Evolutionary conservation across 53 echinoderm and acorn worm species (phyloP).

Genomic region (Zoroaster sp.): DNA sequence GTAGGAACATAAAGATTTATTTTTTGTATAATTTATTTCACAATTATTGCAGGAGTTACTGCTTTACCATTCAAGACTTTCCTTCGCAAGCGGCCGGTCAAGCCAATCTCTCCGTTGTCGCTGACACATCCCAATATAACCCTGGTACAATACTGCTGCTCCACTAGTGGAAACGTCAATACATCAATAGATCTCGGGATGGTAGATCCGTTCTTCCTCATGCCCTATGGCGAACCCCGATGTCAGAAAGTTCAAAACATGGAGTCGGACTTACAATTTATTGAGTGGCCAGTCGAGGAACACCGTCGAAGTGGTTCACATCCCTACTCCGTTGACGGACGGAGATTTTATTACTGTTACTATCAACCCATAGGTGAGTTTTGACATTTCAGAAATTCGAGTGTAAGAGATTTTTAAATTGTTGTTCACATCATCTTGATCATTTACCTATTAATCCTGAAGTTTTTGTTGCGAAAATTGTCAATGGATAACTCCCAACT

Average conservation of each 20-base stretch:
- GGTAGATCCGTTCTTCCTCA: conserved; percentile 33
- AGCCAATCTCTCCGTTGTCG: conserved; percentile 15
- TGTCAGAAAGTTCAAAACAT: conserved; percentile 53
- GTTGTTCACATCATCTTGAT: neutral
- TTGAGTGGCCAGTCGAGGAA: conserved; percentile 41
- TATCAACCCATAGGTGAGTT: conserved; percentile 46
- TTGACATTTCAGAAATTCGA: neutral
- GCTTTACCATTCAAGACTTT: conserved; percentile 8
- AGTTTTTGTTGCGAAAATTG: neutral
- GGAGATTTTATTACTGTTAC: conserved; percentile 53
- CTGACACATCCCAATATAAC: conserved; percentile 19
- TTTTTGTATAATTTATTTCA: too few relatives aligned
- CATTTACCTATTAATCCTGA: neutral
- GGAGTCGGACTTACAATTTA: conserved; percentile 31
- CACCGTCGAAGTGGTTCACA: conserved; percentile 25
- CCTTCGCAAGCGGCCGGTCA: neutral
- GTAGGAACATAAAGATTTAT: too few relatives aligned
- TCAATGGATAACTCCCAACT: too few relatives aligned
- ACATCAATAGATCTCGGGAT: conserved; percentile 33
- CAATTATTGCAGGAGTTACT: conserved; percentile 35
- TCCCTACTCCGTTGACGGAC: conserved; percentile 34
- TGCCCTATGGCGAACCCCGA: conserved; percentile 43
- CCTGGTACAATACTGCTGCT: conserved; percentile 52
- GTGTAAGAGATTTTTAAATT: neutral
- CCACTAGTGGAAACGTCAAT: conserved; percentile 28